Base-by-base conservation (phyloP, 2,797 vertebrate species). In the Coracias cyanogaster region DNA sequence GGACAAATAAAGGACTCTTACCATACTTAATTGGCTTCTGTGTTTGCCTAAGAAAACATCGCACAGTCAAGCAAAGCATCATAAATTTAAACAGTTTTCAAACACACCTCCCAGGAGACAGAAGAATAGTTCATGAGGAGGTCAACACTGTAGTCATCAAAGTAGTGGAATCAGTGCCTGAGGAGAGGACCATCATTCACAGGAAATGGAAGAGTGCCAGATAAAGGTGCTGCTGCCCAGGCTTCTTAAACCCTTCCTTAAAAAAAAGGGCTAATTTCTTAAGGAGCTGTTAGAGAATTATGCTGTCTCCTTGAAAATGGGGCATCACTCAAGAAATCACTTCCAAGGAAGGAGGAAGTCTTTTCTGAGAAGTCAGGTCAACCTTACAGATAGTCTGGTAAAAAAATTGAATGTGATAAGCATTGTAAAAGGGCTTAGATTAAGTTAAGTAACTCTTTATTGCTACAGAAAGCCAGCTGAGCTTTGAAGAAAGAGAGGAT, bases 381-480 rank as follows among this genome's bases (percentile, higher is more conserved):
- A 52, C 66, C 67, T 92, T 69, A 81, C 62, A 77, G 67, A 76
- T 55, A 85, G 51, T 51, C 37, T 92, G 51, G 58, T 88, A 69
- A 37, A 85, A 71, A 93, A 52, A 70, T 4, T 62, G 70, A 76
- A 73, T 84, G 69, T 41, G 77, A 88, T 90, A 93, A 80, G 69
- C 57, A 52, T 73, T 61, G 71, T 70, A 93, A 96, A 96, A 95
- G 55, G 71, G 39, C 35, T 93, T 86, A 80, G 79, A 95, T 87
- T 94, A 91, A 95, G 89, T 95, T 94, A 95, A 95, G 71, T 73
- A 88, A 81, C 41, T 72, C 37, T 60, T 89, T 86, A 88, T 89
- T 95, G 80, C 35, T 89, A 58, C 15, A 76, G 86, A 86, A 96
- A 90, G 64, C 8, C 49, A 96, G 35, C 39, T 91, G 78, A 92